Evolutionary conservation across 2,888 invertebrate genomes (phyloP), one percentile per base, ranked within the genome.

Genomic region (Pediacus dermestoides): DNA sequence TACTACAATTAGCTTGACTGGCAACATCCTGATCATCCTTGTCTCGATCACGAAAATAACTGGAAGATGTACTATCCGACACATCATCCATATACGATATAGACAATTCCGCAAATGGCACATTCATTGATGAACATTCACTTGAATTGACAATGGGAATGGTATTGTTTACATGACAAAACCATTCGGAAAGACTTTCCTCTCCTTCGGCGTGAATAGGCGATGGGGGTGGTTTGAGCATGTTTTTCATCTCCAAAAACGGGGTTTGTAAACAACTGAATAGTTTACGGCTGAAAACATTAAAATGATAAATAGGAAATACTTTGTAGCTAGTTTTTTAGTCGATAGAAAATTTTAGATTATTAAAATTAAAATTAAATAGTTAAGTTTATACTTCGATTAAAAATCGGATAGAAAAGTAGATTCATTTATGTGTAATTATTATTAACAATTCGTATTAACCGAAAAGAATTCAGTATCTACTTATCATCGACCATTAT

Each of bases 191-290:
- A 3, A 69, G 55, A 42, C 67, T 68, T 43, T 66, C 66, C 2
- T 66, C 67, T 42, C 68, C 69, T 22, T 57, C 61, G 23, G 55
- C 55, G 25, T 62, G 63, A 7, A 67, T 64, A 2, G 70, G 69
- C 2, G 67, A 68, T 15, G 67, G 62, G 1, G 68, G 67, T 2
- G 76, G 74, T 52, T 74, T 70, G 37, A 78, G 67, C 74, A 76
- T 74, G 48, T 76, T 75, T 39, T 74, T 67, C 61, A 78, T 63
- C 57, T 78, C 74, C 54, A 75, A 67, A 50, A 78, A 66, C 34
- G 76, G 76, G 8, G 75, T 72, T 66, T 77, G 76, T 50, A 78
- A 71, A 62, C 78, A 77, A 42, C 76, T 74, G 59, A 78, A 73
- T 30, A 78, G 61, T 58, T 77, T 77, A 28, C 72, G 73, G 42